These are phyloP conservation scores for Oscheius sp. DNA, from an alignment of 2,888 invertebrate species.

Conservation along the genomic window DNA sequence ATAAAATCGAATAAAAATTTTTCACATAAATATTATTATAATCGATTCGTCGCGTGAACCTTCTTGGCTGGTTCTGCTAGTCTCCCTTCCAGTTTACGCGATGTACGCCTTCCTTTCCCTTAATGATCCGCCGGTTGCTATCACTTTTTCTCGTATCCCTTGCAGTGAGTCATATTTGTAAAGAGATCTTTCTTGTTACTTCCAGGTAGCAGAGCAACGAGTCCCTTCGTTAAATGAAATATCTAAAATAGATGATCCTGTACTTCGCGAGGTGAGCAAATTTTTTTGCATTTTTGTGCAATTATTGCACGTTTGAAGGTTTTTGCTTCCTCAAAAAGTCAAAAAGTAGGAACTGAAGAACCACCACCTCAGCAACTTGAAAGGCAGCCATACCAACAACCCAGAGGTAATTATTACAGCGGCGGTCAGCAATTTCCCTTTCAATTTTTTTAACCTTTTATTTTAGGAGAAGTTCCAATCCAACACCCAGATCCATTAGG, in stretches of 20 bases:
- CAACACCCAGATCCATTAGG: conserved; percentile 32
- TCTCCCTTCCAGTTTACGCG: conserved; percentile 35
- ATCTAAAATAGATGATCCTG: conserved; percentile 34
- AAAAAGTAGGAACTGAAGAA: conserved; percentile 19
- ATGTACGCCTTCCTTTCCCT: conserved; percentile 28
- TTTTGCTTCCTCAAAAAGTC: conserved; percentile 26
- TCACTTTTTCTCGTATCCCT: conserved; percentile 33
- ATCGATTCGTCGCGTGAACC: conserved; percentile 21
- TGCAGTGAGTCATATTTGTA: conserved; percentile 14
- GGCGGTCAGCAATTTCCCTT: background rate
- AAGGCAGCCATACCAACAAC: conserved; percentile 15
- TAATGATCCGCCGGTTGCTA: conserved; percentile 32
- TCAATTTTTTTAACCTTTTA: background rate
- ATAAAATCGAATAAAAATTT: no score
- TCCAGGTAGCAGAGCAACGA: conserved; percentile 20
- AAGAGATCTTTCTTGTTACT: background rate
- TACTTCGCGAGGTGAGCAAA: conserved; percentile 28
- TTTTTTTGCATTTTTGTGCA: background rate
- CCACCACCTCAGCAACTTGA: conserved; percentile 26
- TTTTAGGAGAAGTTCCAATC: conserved; percentile 36
- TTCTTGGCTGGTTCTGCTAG: conserved; percentile 29
- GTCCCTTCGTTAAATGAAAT: conserved; percentile 36
- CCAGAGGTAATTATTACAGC: conserved; percentile 29
- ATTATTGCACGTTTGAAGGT: no score
- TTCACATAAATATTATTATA: background rate